Percentiles rank a stretch among this genome's conserved stretches.
These are phyloP conservation scores for Chloroceryle amazona DNA, from an alignment of 2,797 vertebrate species.

Conservation along the genomic window DNA sequence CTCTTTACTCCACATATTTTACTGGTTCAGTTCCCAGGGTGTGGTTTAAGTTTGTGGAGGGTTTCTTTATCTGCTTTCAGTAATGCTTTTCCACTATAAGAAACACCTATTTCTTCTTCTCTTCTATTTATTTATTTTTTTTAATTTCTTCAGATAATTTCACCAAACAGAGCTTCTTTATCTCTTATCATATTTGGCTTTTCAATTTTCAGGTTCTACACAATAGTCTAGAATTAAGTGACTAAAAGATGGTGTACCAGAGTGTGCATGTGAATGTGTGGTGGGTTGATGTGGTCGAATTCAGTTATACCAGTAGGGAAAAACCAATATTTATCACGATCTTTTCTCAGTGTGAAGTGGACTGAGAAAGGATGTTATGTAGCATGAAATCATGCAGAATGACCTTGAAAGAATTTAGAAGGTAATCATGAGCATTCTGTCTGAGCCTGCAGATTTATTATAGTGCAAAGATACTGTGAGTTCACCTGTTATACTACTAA, in stretches of 20 bases:
- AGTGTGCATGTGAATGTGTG: neutral
- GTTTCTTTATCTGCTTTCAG: neutral
- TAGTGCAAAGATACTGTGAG: conserved; percentile 27
- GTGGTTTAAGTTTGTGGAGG: neutral
- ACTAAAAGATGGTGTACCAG: neutral
- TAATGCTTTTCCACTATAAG: neutral
- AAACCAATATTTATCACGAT: conserved; percentile 68
- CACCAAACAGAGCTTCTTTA: neutral
- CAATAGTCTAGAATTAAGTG: neutral
- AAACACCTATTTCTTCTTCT: neutral
- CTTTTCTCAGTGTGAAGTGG: conserved; percentile 72
- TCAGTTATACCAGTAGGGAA: conserved; percentile 14
- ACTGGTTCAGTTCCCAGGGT: neutral
- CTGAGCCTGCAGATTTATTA: conserved; percentile 54
- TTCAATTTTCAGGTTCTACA: neutral
- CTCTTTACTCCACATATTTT: neutral
- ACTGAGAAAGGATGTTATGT: conserved; percentile 67
- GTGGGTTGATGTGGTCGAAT: neutral
- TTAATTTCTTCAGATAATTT: neutral
- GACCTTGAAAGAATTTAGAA: conserved; percentile 75
- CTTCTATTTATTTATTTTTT: neutral
- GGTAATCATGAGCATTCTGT: conserved; percentile 58
- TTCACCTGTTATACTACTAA: conserved; percentile 64
- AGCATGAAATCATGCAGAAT: conserved; percentile 75
- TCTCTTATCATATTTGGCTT: neutral